phyloP scores from a whole-genome alignment of 2,113 vertebrate genomes.

The Neolamprologus tretocephalus region DNA sequence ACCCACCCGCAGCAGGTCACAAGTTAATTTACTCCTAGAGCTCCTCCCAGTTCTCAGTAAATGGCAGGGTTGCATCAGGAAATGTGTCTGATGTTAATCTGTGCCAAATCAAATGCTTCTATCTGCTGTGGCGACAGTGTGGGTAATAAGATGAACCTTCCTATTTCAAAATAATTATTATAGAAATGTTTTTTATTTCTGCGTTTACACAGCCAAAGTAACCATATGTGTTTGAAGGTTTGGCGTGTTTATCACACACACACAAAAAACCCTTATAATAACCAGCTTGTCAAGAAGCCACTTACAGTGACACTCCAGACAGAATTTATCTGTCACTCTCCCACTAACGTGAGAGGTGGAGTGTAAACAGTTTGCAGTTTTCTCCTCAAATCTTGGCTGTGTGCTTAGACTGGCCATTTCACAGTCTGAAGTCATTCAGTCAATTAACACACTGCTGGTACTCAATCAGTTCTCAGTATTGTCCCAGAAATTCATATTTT shows the following conservation, averaged over 20 bases:
- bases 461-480: neutral
- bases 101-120: neutral
- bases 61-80: neutral
- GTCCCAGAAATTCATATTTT: neutral
- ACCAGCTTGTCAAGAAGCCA: neutral
- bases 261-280: rapidly evolving
- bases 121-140: neutral
- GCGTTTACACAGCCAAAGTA: neutral
- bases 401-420: neutral
- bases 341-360: neutral
- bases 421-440: neutral
- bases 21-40: neutral
- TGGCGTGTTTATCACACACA: neutral
- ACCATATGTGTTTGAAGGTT: neutral
- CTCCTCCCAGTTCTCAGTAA: neutral
- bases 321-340: neutral
- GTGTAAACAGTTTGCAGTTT: neutral
- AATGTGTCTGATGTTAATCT: neutral
- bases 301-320: neutral
- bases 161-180: neutral
- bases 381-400: neutral
- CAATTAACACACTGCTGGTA: neutral
- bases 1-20: rapidly evolving
- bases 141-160: neutral
- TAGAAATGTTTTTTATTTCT: neutral